Evolutionary conservation across 2,888 invertebrate species (phyloP).

Genomic region (Heteropelma amictum): DNA sequence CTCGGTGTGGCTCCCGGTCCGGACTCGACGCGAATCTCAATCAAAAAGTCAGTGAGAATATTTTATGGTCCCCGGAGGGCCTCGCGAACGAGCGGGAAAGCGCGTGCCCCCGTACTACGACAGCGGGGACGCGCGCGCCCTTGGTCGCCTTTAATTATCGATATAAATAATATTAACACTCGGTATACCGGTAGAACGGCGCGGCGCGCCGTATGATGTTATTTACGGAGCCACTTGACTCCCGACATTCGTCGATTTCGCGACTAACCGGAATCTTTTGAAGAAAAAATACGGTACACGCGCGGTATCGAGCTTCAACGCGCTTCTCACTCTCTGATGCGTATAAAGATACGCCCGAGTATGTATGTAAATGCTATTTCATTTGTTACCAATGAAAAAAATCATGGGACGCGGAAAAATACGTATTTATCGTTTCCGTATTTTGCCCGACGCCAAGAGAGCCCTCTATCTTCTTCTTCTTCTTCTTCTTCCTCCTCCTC

Average conservation of each 20-base stretch:
- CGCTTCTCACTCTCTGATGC: too few relatives aligned
- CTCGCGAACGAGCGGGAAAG: constrained; percentile 54
- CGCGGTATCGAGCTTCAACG: too few relatives aligned
- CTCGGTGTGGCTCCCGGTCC: constrained; percentile 58
- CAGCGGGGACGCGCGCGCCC: constrained; percentile 59
- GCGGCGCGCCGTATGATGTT: constrained; percentile 49
- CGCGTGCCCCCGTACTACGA: constrained; percentile 57
- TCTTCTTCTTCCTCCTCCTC: too few relatives aligned
- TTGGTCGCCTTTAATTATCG: constrained; percentile 70
- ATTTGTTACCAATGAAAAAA: too few relatives aligned
- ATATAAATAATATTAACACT: constrained; percentile 74
- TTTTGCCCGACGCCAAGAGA: too few relatives aligned
- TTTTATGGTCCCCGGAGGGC: constrained; percentile 71
- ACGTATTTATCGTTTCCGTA: too few relatives aligned
- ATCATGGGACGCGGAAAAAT: too few relatives aligned
- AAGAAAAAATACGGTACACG: constrained; percentile 19
- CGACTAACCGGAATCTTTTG: constrained; percentile 53
- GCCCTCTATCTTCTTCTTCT: too few relatives aligned
- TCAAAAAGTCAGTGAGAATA: constrained; percentile 71
- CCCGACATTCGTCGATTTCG: constrained; percentile 54
- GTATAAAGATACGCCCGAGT: too few relatives aligned
- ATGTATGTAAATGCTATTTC: too few relatives aligned
- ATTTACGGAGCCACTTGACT: constrained; percentile 55
- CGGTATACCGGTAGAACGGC: constrained; percentile 51
- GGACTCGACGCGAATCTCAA: constrained; percentile 67